Evolutionary conservation across 1,140 invertebrate species (phyloP).

Genomic region (Cyclargus thomasi): DNA sequence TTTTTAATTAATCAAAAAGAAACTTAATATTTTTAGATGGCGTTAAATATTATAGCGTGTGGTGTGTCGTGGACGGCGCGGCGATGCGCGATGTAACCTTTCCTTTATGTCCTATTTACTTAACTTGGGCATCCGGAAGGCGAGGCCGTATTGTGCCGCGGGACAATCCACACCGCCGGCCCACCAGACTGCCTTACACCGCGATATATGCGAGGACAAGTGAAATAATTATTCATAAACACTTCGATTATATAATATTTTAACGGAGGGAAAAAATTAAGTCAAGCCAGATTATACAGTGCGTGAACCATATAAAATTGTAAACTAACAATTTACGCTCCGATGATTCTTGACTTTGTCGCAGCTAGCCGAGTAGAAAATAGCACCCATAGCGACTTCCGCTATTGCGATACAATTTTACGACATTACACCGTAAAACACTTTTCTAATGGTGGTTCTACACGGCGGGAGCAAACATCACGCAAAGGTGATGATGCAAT

Average conservation of each 20-base stretch:
- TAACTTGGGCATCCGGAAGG: constrained; percentile 1
- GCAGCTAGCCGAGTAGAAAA: background rate
- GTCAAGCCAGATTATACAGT: background rate
- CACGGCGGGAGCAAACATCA: no score
- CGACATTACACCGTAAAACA: background rate
- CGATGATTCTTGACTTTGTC: background rate
- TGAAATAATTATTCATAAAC: background rate
- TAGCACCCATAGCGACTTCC: background rate
- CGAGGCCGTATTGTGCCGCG: background rate
- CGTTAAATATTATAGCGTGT: background rate
- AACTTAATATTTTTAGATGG: background rate
- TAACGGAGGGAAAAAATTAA: background rate
- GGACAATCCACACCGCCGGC: background rate
- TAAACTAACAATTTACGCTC: background rate
- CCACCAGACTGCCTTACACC: background rate
- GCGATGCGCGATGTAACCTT: background rate
- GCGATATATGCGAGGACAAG: background rate
- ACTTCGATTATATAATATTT: no score
- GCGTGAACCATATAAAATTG: background rate
- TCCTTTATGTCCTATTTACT: constrained; percentile 7
- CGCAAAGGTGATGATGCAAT: no score
- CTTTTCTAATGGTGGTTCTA: no score
- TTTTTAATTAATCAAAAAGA: no score
- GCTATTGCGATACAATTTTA: background rate
- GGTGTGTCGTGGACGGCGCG: background rate